These are phyloP conservation scores for Chaetops frenatus DNA, from an alignment of 2,113 vertebrate species.

Conservation along the genomic window DNA sequence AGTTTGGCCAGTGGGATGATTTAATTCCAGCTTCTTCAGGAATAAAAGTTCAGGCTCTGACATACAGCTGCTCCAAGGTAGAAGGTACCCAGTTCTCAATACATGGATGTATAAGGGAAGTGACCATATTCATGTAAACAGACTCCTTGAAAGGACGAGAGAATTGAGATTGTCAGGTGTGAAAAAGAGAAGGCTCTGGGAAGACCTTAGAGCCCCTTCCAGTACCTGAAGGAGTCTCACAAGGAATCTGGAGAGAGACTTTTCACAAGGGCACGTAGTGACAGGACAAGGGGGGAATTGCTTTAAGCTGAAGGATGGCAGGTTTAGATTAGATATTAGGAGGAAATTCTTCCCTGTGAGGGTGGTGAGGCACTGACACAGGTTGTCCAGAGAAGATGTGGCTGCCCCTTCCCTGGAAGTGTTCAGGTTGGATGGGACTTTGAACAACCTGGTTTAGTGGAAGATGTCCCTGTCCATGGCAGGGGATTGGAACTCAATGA, in stretches of 20 bases:
- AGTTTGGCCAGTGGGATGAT: not conserved
- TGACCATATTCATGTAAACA: not conserved
- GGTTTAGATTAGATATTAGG: not conserved
- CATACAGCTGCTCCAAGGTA: not conserved
- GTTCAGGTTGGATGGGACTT: not conserved
- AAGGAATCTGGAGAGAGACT: not conserved
- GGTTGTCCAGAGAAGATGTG: not conserved
- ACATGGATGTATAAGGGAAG: not conserved
- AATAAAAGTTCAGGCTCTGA: not conserved
- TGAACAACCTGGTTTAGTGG: not conserved
- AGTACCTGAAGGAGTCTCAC: too few relatives aligned
- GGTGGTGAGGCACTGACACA: not conserved
- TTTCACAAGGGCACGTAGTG: rapidly evolving
- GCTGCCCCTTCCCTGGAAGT: not conserved
- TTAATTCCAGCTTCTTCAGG: not conserved
- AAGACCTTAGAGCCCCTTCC: not conserved
- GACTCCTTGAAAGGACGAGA: not conserved
- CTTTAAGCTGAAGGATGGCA: not conserved
- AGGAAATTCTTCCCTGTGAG: not conserved
- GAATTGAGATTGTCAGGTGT: not conserved
- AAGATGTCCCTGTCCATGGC: not conserved
- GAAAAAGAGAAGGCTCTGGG: not conserved
- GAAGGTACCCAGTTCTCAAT: not conserved
- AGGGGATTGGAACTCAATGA: rapidly evolving
- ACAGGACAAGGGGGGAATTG: not conserved